phyloP scores from a whole-genome alignment of 2,113 vertebrate genomes.

The Prochilodus magdalenae region DNA sequence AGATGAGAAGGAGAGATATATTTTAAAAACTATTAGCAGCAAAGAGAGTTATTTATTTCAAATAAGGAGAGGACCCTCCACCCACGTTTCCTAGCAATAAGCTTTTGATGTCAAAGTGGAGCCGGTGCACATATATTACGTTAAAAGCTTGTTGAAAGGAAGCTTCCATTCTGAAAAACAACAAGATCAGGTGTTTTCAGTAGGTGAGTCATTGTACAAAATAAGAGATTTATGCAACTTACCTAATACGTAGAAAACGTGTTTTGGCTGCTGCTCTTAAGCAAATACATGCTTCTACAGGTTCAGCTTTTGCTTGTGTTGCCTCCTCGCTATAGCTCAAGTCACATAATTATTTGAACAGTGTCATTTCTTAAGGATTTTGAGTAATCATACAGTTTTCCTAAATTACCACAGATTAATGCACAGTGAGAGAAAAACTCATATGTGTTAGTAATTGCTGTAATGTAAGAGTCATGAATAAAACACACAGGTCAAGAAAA shows the following conservation, averaged over 20 bases:
- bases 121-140: not conserved
- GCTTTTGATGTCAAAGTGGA: conserved; percentile 27
- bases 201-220: conserved; percentile 1
- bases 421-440: no score
- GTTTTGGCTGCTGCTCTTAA: not conserved
- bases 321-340: not conserved
- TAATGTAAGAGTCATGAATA: no score
- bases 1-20: not conserved
- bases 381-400: no score
- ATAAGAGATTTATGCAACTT: not conserved
- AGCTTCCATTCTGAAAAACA: not conserved
- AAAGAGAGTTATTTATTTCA: not conserved
- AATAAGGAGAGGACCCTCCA: not conserved
- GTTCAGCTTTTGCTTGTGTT: conserved; percentile 15
- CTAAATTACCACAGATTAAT: no score
- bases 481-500: no score
- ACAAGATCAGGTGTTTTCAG: not conserved
- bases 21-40: not conserved
- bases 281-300: not conserved
- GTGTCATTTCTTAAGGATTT: no score
- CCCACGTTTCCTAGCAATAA: not conserved
- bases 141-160: conserved; percentile 6
- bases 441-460: no score
- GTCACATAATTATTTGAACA: no score
- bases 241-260: not conserved